Conservation (phyloP, 2,113 vertebrate genomes). For the Murina feae region DNA sequence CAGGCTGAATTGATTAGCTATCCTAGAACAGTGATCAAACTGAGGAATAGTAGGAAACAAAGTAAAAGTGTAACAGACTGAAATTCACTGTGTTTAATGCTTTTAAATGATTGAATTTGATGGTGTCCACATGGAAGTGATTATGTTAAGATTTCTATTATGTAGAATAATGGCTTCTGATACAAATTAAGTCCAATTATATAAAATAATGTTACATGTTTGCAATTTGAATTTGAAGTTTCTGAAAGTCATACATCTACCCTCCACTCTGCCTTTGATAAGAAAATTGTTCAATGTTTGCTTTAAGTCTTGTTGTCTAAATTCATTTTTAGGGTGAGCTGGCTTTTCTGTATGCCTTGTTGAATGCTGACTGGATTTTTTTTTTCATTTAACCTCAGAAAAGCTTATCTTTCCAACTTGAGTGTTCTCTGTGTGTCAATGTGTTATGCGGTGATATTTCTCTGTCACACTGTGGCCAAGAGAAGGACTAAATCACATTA, state of each 20-base stretch:
- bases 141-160: background rate
- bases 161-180: background rate
- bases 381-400: slow-evolving; percentile 37
- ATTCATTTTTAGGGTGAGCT: background rate
- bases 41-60: background rate
- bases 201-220: background rate
- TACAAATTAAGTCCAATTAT: background rate
- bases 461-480: background rate
- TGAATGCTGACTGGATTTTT: slow-evolving; percentile 23
- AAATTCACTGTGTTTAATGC: background rate
- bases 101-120: background rate
- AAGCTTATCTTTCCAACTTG: slow-evolving; percentile 1
- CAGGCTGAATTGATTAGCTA: background rate
- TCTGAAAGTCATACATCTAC: background rate
- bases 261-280: background rate
- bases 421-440: background rate
- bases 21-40: background rate
- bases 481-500: slow-evolving; percentile 35
- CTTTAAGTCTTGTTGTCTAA: background rate
- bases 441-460: slow-evolving; percentile 13
- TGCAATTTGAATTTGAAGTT: background rate
- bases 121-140: background rate
- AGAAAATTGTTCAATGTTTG: background rate
- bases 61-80: background rate
- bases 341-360: background rate